phyloP scores from a whole-genome alignment of 2,113 vertebrate genomes.

The Sceloporus tristichus region DNA sequence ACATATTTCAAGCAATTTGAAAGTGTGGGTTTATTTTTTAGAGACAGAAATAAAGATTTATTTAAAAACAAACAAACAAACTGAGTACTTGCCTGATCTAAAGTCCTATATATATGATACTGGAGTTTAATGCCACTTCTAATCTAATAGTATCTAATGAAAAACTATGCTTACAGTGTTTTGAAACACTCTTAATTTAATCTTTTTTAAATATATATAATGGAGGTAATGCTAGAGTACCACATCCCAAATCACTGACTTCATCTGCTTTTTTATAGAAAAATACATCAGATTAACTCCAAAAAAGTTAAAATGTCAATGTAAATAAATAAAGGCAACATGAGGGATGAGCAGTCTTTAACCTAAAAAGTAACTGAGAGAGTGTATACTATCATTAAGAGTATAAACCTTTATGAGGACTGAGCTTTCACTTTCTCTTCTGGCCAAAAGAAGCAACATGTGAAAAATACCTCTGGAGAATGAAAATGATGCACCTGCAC shows the following conservation, averaged over 20 bases:
- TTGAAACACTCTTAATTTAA: neutral
- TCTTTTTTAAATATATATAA: neutral
- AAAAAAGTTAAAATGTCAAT: conserved; percentile 6
- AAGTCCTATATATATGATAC: conserved; percentile 36
- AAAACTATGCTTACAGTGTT: neutral
- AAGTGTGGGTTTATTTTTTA: conserved; percentile 41
- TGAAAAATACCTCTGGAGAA: conserved; percentile 45
- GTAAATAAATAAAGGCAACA: neutral
- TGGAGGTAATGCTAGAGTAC: neutral
- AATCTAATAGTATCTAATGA: neutral
- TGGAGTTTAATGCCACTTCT: conserved; percentile 44
- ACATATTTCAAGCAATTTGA: conserved; percentile 57
- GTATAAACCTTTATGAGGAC: conserved; percentile 29
- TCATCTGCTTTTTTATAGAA: neutral
- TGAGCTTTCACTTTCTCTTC: neutral
- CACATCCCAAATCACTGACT: neutral
- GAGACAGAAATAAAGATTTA: conserved; percentile 43
- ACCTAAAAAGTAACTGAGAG: conserved; percentile 26
- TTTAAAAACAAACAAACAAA: neutral
- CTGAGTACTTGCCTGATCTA: conserved; percentile 25
- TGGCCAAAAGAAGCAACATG: conserved; percentile 45
- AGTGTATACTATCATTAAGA: neutral
- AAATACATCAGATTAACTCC: neutral
- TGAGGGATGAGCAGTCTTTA: neutral
- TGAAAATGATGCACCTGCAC: conserved; percentile 29